These are phyloP conservation scores for Antidorcas marsupialis DNA, from an alignment of 2,113 vertebrate genomes.

Conservation along the genomic window DNA sequence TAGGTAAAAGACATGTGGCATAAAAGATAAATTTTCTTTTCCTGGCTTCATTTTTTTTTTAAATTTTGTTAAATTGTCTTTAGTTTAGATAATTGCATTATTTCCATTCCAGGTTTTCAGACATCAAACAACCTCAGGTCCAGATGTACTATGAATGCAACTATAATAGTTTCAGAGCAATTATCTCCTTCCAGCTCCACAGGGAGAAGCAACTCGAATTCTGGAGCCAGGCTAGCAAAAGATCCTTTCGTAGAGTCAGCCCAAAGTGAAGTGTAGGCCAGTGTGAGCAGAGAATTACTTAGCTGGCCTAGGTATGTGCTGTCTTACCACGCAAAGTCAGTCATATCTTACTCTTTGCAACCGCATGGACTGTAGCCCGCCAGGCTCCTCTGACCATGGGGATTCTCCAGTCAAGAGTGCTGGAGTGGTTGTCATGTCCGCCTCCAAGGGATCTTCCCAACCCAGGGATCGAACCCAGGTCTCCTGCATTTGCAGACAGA, in stretches of 20 bases:
- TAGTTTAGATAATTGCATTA: slow-evolving; percentile 44
- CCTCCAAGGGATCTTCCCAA: background rate
- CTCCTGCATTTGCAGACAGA: background rate
- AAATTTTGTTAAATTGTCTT: slow-evolving; percentile 31
- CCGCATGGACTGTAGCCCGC: background rate
- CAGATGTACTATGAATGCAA: slow-evolving; percentile 18
- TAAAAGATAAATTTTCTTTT: slow-evolving; percentile 37
- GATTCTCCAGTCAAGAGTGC: background rate
- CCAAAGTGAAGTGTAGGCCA: background rate
- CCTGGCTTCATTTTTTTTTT: background rate
- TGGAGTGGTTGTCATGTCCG: background rate
- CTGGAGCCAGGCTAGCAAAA: background rate
- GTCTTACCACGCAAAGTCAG: background rate
- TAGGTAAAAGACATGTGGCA: background rate
- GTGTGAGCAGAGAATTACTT: background rate
- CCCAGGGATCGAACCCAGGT: background rate
- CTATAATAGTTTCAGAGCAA: background rate
- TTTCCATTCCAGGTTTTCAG: slow-evolving; percentile 41
- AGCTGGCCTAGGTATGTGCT: background rate
- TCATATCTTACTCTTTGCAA: background rate
- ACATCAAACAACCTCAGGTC: slow-evolving; percentile 19
- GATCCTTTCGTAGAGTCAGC: background rate
- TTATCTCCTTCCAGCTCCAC: slow-evolving; percentile 5
- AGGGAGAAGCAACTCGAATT: background rate
- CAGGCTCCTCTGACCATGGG: background rate